phyloP scores from a whole-genome alignment of 2,888 invertebrate genomes.

The Pterostichus madidus region DNA sequence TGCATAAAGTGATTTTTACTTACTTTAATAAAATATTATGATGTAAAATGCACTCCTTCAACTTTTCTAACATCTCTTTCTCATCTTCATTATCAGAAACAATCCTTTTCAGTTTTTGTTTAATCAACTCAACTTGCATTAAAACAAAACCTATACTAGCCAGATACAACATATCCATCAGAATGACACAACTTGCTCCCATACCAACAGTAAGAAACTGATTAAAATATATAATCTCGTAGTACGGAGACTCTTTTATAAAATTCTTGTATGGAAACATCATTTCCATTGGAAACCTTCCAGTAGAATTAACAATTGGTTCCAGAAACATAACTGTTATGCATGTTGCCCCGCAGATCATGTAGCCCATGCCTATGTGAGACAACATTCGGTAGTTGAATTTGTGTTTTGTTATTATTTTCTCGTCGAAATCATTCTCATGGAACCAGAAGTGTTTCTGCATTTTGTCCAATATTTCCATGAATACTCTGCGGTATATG shows the following conservation, averaged over 20 bases:
- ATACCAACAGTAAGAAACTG: too few species aligned
- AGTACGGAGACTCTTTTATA: background rate
- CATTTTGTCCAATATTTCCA: background rate
- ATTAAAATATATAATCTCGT: background rate
- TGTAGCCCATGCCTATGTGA: background rate
- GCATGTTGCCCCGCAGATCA: background rate
- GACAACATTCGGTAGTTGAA: background rate
- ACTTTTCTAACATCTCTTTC: background rate
- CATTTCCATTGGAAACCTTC: conserved; percentile 3
- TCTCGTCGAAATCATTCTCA: background rate
- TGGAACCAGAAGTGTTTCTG: background rate
- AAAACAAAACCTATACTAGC: background rate
- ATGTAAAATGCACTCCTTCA: background rate
- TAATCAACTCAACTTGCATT: background rate
- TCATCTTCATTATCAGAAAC: background rate
- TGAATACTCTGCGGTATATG: background rate
- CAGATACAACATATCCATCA: background rate
- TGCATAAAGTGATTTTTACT: background rate
- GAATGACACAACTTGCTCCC: background rate
- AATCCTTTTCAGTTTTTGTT: background rate
- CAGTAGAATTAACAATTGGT: background rate
- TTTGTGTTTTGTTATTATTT: background rate
- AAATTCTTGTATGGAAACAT: background rate
- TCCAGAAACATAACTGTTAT: background rate
- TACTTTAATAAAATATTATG: background rate